A percentile compares a stretch with the other conserved stretches of the same genome.
phyloP scores from a whole-genome alignment of 2,113 vertebrate genomes.

The Pygoscelis adeliae region DNA sequence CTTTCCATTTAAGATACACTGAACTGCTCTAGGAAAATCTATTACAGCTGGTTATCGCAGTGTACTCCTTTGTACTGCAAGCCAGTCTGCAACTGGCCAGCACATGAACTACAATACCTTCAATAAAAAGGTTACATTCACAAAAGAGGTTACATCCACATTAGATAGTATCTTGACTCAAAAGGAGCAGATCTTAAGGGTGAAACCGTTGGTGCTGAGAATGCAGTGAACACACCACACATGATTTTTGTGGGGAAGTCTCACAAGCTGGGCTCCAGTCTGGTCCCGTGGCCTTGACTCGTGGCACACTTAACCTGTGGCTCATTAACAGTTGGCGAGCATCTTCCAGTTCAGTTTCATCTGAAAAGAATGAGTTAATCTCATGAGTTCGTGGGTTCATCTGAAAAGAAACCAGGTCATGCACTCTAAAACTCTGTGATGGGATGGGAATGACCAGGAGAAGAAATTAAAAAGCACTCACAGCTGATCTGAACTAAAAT shows the following conservation, averaged over 20 bases:
- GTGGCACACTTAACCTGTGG: neutral
- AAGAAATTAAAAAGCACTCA: neutral
- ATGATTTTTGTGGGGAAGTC: neutral
- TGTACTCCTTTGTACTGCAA: neutral
- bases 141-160: neutral
- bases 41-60: neutral
- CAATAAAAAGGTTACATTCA: neutral
- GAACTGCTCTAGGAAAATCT: neutral
- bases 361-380: neutral
- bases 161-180: neutral
- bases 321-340: neutral
- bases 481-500: neutral
- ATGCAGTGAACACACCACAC: neutral
- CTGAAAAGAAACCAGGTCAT: neutral
- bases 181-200: neutral
- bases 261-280: neutral
- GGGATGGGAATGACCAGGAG: neutral
- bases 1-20: neutral
- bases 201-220: accelerated
- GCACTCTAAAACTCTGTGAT: neutral
- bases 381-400: neutral
- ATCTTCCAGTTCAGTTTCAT: neutral
- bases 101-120: neutral
- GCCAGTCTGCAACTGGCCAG: neutral
- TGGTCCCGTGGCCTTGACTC: accelerated